A percentile compares a stretch with the other conserved stretches of the same genome.
Conservation (phyloP, 2,797 vertebrate species). For the Lagocephalus sceleratus region DNA sequence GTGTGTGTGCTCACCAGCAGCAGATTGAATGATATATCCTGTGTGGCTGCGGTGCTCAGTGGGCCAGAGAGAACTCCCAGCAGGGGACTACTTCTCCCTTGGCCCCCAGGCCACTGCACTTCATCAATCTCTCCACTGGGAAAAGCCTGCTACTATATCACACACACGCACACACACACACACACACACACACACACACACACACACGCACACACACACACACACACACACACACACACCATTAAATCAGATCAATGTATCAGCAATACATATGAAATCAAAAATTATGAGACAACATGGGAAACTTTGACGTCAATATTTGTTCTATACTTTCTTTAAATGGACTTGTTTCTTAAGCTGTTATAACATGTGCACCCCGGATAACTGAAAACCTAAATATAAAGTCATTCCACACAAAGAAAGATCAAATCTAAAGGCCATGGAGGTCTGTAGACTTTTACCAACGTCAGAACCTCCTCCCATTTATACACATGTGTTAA, state of each 20-base stretch:
- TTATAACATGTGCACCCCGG: too few species aligned
- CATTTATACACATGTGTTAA: background rate
- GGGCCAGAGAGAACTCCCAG: conserved; percentile 74
- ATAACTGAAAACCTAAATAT: too few species aligned
- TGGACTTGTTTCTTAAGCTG: too few species aligned
- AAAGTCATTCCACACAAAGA: too few species aligned
- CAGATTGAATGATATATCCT: conserved; percentile 76
- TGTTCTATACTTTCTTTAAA: background rate
- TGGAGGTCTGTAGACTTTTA: too few species aligned
- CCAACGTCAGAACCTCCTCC: background rate
- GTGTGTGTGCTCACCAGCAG: conserved; percentile 40
- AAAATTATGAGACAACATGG: too few species aligned
- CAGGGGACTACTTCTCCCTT: conserved; percentile 65
- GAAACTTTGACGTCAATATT: background rate
- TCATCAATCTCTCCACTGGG: conserved; percentile 73
- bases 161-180: conserved; percentile 18
- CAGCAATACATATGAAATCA: too few species aligned
- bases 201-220: conserved; percentile 13
- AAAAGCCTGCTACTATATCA: conserved; percentile 51
- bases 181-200: conserved; percentile 25
- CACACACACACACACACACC: conserved; percentile 17
- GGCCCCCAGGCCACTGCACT: conserved; percentile 66
- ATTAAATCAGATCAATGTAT: too few species aligned
- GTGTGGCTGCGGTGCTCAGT: conserved; percentile 73
- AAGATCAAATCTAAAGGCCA: too few species aligned